Evolutionary conservation across 2,888 invertebrate genomes (phyloP).

Genomic region (Zygaena filipendulae): DNA sequence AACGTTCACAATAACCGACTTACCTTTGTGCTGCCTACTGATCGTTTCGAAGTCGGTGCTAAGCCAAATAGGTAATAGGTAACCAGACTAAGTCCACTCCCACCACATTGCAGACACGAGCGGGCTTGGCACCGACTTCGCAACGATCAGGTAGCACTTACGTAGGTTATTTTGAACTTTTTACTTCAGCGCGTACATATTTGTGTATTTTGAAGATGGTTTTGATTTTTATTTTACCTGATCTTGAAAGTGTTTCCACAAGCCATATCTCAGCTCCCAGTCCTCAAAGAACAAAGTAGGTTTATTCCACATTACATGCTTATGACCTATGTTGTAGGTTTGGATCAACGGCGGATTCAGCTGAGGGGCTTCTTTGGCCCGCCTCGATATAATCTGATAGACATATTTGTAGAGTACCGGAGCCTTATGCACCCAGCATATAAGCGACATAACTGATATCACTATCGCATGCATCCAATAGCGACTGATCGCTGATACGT

Average conservation of each 20-base stretch:
- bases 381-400: constrained; percentile 60
- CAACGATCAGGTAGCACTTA: no score
- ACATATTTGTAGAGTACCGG: constrained; percentile 67
- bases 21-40: no score
- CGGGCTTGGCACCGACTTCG: no score
- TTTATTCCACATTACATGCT: constrained; percentile 70
- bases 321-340: constrained; percentile 60
- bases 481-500: constrained; percentile 30
- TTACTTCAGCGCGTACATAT: no score
- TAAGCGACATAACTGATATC: constrained; percentile 68
- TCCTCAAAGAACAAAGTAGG: constrained; percentile 73
- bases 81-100: no score
- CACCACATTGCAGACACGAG: no score
- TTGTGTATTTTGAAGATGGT: no score
- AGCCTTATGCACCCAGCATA: constrained; percentile 72
- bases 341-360: constrained; percentile 70
- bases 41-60: no score
- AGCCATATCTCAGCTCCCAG: constrained; percentile 72
- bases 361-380: constrained; percentile 72
- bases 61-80: no score
- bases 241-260: constrained; percentile 70
- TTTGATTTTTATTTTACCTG: no score
- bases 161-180: no score
- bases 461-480: constrained; percentile 71
- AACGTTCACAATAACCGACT: no score